Percentiles rank a stretch among this genome's conserved stretches.
Conservation (phyloP, 2,888 invertebrate genomes). For the Limenitis camilla region DNA sequence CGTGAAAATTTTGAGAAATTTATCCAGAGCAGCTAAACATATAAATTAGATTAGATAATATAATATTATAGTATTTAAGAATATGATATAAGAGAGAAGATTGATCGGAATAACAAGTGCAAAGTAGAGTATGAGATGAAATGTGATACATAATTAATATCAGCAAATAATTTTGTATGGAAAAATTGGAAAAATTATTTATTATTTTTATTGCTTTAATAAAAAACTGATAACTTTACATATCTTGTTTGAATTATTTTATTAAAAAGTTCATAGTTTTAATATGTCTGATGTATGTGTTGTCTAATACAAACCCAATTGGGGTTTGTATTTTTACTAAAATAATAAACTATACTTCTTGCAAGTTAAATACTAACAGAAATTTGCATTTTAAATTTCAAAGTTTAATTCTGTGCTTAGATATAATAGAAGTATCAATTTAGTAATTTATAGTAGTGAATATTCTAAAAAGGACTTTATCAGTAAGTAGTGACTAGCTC, state of each 20-base stretch:
- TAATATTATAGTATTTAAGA: neutral
- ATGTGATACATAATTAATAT: constrained; percentile 4
- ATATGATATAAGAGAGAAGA: neutral
- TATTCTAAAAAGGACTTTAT: neutral
- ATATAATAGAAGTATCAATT: neutral
- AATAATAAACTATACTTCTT: too few species aligned
- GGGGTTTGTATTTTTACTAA: too few species aligned
- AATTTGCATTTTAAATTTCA: neutral
- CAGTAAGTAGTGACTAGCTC: constrained; percentile 5
- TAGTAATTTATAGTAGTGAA: neutral
- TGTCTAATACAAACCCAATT: too few species aligned
- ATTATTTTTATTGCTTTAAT: constrained; percentile 18
- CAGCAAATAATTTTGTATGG: neutral
- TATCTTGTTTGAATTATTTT: too few species aligned
- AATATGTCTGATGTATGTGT: too few species aligned
- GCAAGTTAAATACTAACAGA: neutral
- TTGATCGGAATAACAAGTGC: neutral
- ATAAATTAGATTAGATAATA: neutral
- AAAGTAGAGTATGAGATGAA: neutral
- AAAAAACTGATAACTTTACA: too few species aligned
- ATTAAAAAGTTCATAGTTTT: too few species aligned
- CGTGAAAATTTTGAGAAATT: constrained; percentile 76
- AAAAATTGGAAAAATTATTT: constrained; percentile 19
- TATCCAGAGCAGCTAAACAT: constrained; percentile 48
- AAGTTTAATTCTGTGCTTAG: too few species aligned